A percentile compares a stretch with the other conserved stretches of the same genome.
Conservation (phyloP, 35 echinoderm and acorn worm species). For the Holothuria glaberrima region DNA sequence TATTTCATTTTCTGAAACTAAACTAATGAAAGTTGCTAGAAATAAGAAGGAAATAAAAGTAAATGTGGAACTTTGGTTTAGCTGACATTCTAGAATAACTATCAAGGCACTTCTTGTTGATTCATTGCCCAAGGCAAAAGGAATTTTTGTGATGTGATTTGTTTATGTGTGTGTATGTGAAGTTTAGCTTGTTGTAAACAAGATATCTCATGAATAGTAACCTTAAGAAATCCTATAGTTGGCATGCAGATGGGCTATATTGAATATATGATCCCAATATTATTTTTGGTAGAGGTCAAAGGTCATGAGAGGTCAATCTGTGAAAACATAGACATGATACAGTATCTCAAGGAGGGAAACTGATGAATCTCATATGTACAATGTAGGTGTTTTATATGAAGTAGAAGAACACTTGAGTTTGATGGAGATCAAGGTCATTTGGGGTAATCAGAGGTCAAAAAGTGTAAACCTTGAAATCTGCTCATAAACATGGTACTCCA, state of each 20-base stretch:
- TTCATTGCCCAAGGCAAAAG: too few species aligned
- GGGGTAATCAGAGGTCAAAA: background rate
- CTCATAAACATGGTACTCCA: background rate
- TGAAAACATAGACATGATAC: background rate
- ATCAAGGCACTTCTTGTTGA: too few species aligned
- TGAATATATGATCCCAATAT: background rate
- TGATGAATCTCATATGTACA: background rate
- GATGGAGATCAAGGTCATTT: background rate
- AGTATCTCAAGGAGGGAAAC: background rate
- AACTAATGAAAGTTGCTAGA: too few species aligned
- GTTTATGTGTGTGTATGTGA: too few species aligned
- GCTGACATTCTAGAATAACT: too few species aligned
- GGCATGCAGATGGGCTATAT: background rate
- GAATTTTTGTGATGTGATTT: too few species aligned
- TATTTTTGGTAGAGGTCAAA: background rate
- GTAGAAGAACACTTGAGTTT: background rate
- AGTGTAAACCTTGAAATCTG: background rate
- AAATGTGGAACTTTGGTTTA: too few species aligned
- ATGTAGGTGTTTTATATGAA: background rate
- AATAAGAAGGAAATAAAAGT: too few species aligned
- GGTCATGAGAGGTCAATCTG: background rate
- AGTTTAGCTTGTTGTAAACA: background rate
- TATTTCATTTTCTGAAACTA: too few species aligned
- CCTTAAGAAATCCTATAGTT: background rate
- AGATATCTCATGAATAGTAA: background rate